Evolutionary conservation across 1,140 invertebrate genomes (phyloP), one percentile per base, ranked within the genome.

Genomic region (Psix sp.): DNA sequence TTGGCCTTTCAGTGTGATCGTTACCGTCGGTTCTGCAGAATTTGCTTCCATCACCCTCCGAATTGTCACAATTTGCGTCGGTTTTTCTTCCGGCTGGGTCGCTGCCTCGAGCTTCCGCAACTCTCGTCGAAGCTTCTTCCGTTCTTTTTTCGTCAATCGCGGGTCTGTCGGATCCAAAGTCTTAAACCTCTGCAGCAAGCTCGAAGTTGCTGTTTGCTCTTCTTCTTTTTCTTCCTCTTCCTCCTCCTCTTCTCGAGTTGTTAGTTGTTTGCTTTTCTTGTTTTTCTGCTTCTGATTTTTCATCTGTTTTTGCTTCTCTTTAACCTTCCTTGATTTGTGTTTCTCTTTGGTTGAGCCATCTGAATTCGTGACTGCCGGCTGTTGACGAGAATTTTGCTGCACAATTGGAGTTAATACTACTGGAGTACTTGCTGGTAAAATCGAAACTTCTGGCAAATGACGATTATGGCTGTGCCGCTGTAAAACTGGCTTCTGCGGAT

Each of bases 1-100:
- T 70, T 91, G 90, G 9, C 92, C 93, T 74, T 93, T 92, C 7
- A 93, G 84, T 0, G 92, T 93, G 21, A 94, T 93, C 0, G 93
- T 94, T 2, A 94, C 93, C 4, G 91, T 92, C 18, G 92, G 92
- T 65, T 92, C 91, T 9, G 89, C 85, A 72, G 89, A 90, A 52
- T 89, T 90, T 4, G 89, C 88, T 65, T 91, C 90, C 84, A 91
- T 90, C 0, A 93, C 90, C 15, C 92, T 84, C 43, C 92, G 89
- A 67, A 94, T 93, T 1, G 93, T 94, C 3, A 94, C 93, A 82
- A 93, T 93, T 52, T 92, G 90, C 20, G 90, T 89, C 3, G 86
- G 82, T 39, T 80, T 81, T 11, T 86, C 84, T 6, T 78, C 74
- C 24, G 39, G 40, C 29, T 60, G 60, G 73, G 84, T 71, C 4